Evolutionary conservation across 2,888 invertebrate species (phyloP), one percentile per base, ranked within the genome.

Genomic region (Capitulum mitella): DNA sequence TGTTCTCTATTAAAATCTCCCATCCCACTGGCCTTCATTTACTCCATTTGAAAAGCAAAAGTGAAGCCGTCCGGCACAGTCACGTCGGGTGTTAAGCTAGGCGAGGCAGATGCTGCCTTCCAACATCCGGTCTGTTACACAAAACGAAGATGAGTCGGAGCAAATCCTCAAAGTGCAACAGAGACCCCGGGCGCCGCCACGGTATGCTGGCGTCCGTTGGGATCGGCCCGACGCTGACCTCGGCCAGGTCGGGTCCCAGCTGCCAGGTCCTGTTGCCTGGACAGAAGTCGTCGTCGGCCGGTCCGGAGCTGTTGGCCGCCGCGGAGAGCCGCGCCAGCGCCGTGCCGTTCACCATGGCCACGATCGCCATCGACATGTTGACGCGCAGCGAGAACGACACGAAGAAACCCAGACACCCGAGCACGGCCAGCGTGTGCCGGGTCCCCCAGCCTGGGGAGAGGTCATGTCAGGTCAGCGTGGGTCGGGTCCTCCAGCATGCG

Each of bases 341-440:
- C 43, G 78, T 77, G 16, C 51, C 14, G 46, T 77, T 78, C 32
- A 79, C 80, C 81, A 81, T 81, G 70, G 80, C 80, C 22, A 81
- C 81, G 43, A 81, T 81, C 37, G 81, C 81, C 29, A 81, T 80
- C n/a, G 81, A 81, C 19, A 81, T 78, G 78, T 80, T 81, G 34
- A 80, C 80, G 26, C 81, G 77, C 74, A 81, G 74, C 26, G 80
- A 78, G 77, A 79, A 81, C 16, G 78, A 51, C 16, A 77, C 54
- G 74, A 79, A 48, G 58, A 80, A 79, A n/a, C 81, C 81, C 43
- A 80, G 48, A 54, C 79, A 80, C 32, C 80, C 81, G 76, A 81
- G 77, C 37, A 81, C 58, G 32, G 78, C 79, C 51, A 81, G 79
- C 22, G 81, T 80, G 79, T 81, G 79, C 1, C 80, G 78, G 10